Conservation (phyloP, 2,113 vertebrate species). For the Anarrhichthys ocellatus region DNA sequence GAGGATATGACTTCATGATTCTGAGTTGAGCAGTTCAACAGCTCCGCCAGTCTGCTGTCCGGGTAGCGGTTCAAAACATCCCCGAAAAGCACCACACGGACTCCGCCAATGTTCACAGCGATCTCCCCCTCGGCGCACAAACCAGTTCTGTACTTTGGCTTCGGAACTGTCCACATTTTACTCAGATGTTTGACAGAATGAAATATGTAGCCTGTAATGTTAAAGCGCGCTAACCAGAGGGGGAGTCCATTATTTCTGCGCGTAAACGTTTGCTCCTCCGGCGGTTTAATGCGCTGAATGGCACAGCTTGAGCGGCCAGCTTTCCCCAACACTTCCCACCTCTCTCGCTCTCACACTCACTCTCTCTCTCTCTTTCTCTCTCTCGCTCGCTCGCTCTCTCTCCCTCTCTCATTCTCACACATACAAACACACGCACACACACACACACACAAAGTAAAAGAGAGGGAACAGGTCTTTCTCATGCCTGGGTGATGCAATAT, state of each 20-base stretch:
- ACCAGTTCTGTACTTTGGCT: conserved; percentile 81
- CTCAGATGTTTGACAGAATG: not conserved
- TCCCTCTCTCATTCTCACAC: not conserved
- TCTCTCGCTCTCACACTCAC: conserved; percentile 45
- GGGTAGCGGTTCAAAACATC: conserved; percentile 92
- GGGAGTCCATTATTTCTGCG: conserved; percentile 32
- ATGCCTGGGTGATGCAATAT: not conserved
- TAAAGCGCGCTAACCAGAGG: conserved; percentile 1
- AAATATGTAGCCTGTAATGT: not conserved
- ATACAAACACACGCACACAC: not conserved
- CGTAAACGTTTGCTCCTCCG: conserved; percentile 36
- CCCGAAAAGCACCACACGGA: conserved; percentile 89
- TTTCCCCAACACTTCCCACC: conserved; percentile 21
- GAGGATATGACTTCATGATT: conserved; percentile 89
- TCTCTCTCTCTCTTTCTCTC: conserved; percentile 24
- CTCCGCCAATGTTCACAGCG: conserved; percentile 94
- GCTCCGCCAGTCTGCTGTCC: conserved; percentile 92
- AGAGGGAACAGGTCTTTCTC: not conserved
- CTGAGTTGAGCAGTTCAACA: conserved; percentile 87
- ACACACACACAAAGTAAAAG: not conserved
- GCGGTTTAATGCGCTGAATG: conserved; percentile 23
- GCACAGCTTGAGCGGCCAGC: conserved; percentile 47
- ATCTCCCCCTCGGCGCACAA: conserved; percentile 86
- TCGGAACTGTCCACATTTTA: conserved; percentile 84
- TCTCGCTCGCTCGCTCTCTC: not conserved